A percentile compares a stretch with the other conserved stretches of the same genome.
Conservation (phyloP, 2,888 invertebrate species). For the Lottia scabra region DNA sequence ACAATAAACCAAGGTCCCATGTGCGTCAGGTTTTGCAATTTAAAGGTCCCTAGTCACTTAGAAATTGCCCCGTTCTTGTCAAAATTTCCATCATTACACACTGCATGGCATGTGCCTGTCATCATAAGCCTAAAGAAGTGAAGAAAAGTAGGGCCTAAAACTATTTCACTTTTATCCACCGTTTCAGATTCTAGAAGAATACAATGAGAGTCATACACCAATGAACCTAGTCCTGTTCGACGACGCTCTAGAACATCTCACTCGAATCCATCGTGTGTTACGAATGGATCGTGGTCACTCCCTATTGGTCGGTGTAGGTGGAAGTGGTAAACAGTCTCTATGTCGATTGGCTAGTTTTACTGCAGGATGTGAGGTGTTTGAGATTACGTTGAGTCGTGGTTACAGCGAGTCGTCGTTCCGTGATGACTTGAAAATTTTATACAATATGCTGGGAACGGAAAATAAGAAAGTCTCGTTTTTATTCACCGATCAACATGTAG, state of each 20-base stretch:
- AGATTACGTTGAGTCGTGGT: slow-evolving; percentile 85
- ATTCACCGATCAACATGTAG: slow-evolving; percentile 84
- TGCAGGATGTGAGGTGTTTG: slow-evolving; percentile 85
- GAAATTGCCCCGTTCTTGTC: too few relatives aligned
- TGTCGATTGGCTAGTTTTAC: slow-evolving; percentile 85
- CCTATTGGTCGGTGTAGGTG: slow-evolving; percentile 88
- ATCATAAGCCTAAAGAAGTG: too few relatives aligned
- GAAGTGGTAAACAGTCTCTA: slow-evolving; percentile 87
- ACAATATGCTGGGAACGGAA: slow-evolving; percentile 82
- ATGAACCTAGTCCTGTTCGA: slow-evolving; percentile 89
- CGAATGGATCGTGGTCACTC: slow-evolving; percentile 87
- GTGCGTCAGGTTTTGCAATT: too few relatives aligned
- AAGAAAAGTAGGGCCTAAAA: too few relatives aligned
- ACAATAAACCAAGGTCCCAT: too few relatives aligned
- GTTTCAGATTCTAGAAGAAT: slow-evolving; percentile 84
- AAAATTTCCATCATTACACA: too few relatives aligned
- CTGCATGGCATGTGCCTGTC: too few relatives aligned
- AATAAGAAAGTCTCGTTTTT: slow-evolving; percentile 84
- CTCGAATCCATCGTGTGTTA: slow-evolving; percentile 85
- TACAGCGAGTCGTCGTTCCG: slow-evolving; percentile 86
- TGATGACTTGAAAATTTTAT: slow-evolving; percentile 87
- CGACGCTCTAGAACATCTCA: slow-evolving; percentile 91
- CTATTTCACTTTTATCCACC: too few relatives aligned
- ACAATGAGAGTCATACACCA: slow-evolving; percentile 80
- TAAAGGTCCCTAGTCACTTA: too few relatives aligned